Evolutionary conservation across 2,888 invertebrate genomes (phyloP).

Genomic region (Rhagium mordax): DNA sequence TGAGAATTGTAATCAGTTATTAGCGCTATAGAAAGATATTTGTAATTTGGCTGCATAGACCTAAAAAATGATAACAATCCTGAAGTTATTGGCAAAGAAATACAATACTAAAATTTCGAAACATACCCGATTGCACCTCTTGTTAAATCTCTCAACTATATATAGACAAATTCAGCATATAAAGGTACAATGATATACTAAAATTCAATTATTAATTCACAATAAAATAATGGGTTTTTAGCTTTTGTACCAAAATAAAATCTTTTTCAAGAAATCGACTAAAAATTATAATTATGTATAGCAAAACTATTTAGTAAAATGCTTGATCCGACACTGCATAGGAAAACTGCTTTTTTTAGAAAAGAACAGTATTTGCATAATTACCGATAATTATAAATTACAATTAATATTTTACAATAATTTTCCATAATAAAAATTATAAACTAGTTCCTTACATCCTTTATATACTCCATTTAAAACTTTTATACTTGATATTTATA

Average conservation of each 20-base stretch:
- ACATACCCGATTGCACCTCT: too few relatives aligned
- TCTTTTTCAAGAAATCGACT: background rate
- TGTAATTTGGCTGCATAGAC: too few relatives aligned
- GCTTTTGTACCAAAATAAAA: background rate
- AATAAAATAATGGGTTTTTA: background rate
- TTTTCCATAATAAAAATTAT: background rate
- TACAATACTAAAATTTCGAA: too few relatives aligned
- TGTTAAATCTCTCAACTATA: too few relatives aligned
- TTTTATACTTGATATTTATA: background rate
- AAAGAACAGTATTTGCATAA: background rate
- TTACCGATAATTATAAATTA: background rate
- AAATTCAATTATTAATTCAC: background rate
- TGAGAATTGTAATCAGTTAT: too few relatives aligned
- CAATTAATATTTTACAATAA: background rate
- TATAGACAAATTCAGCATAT: too few relatives aligned
- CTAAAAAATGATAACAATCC: too few relatives aligned
- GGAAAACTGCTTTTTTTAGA: too few relatives aligned
- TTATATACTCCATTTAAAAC: background rate
- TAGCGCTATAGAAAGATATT: too few relatives aligned
- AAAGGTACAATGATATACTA: background rate
- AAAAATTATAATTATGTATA: background rate
- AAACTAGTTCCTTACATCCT: background rate
- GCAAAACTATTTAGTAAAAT: background rate
- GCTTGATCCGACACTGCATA: too few relatives aligned
- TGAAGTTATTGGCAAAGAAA: too few relatives aligned